Conservation (phyloP, 1,140 invertebrate species). For the Dufourea novaeangliae region DNA sequence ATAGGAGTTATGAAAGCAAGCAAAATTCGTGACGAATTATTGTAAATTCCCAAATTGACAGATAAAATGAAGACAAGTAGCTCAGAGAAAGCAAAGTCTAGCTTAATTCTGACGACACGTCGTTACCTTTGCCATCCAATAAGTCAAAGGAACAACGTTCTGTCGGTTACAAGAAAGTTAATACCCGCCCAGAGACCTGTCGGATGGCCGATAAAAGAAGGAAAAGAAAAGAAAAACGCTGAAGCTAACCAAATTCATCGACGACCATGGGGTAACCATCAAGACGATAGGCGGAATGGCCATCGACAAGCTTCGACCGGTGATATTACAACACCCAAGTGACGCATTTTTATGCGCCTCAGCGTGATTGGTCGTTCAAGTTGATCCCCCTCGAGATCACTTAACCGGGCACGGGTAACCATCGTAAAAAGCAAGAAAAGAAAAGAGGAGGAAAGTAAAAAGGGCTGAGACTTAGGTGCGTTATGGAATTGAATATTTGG, state of each 20-base stretch:
- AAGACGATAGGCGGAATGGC: slow-evolving; percentile 20
- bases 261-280: slow-evolving; percentile 9
- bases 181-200: background rate
- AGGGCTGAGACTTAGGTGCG: background rate
- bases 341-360: slow-evolving; percentile 74
- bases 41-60: no score
- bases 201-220: background rate
- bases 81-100: no score
- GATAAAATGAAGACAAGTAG: no score
- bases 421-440: slow-evolving; percentile 72
- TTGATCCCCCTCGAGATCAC: slow-evolving; percentile 72
- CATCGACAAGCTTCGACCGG: slow-evolving; percentile 65
- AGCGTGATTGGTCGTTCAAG: slow-evolving; percentile 72
- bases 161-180: slow-evolving; percentile 5
- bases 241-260: slow-evolving; percentile 29
- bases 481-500: slow-evolving; percentile 12
- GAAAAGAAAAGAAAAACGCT: slow-evolving; percentile 10
- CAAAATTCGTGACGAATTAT: no score
- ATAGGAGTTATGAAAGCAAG: no score
- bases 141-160: background rate
- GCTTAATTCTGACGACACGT: no score
- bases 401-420: slow-evolving; percentile 71
- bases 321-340: slow-evolving; percentile 73
- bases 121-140: no score
- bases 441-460: background rate